phyloP scores from a whole-genome alignment of 2,888 invertebrate species.

The Iphiclides podalirius region DNA sequence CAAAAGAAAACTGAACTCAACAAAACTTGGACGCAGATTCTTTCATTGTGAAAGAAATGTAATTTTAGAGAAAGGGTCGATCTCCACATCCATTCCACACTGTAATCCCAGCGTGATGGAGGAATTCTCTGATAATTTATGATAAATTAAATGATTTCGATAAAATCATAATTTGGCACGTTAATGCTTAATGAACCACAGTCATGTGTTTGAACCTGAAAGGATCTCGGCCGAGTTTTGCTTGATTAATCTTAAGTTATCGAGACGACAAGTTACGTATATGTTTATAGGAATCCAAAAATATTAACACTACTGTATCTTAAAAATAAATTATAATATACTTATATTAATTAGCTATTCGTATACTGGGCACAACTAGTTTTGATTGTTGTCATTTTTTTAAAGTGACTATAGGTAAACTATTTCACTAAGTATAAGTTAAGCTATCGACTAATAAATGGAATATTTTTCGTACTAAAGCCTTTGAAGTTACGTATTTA shows the following conservation, averaged over 20 bases:
- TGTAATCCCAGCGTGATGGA: constrained; percentile 40
- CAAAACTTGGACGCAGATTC: constrained; percentile 60
- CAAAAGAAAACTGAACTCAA: constrained; percentile 45
- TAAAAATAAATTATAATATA: constrained; percentile 75
- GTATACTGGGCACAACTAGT: constrained; percentile 81
- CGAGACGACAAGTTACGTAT: constrained; percentile 70
- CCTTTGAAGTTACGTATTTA: constrained; percentile 76
- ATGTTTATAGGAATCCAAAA: constrained; percentile 80
- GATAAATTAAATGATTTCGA: constrained; percentile 34
- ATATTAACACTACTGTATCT: constrained; percentile 78
- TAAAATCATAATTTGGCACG: constrained; percentile 71
- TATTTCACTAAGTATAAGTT: constrained; percentile 77
- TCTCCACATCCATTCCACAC: constrained; percentile 33
- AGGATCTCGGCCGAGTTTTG: constrained; percentile 63
- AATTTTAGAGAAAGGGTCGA: no score
- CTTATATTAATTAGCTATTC: constrained; percentile 72
- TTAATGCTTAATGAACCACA: constrained; percentile 43
- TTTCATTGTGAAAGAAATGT: constrained; percentile 44
- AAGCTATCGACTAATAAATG: constrained; percentile 77
- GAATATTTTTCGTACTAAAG: constrained; percentile 75
- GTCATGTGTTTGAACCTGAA: constrained; percentile 44
- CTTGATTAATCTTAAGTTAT: constrained; percentile 46
- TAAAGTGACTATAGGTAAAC: constrained; percentile 75
- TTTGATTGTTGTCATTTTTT: constrained; percentile 77
- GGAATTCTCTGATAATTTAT: constrained; percentile 37